Conservation (phyloP, 2,797 vertebrate genomes). For the Enteromius treurensis region DNA sequence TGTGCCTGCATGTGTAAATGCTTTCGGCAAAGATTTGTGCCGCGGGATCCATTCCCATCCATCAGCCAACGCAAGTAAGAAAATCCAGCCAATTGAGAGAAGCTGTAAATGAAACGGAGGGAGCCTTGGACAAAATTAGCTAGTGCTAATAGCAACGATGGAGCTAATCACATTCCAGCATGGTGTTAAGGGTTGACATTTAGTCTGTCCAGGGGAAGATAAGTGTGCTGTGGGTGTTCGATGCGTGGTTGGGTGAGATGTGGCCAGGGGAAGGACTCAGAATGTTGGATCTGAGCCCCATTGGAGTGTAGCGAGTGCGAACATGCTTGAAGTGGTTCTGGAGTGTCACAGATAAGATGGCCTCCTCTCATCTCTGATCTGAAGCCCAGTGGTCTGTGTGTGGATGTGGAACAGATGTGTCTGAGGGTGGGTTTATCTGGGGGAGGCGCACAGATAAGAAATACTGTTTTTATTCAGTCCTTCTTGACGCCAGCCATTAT, state of each 20-base stretch:
- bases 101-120: conserved; percentile 66
- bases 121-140: conserved; percentile 70
- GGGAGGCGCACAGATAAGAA: neutral
- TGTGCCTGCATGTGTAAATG: conserved; percentile 53
- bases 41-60: conserved; percentile 57
- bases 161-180: conserved; percentile 68
- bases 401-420: conserved; percentile 14
- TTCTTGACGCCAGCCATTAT: conserved; percentile 4
- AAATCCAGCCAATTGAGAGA: conserved; percentile 52
- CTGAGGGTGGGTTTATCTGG: conserved; percentile 18
- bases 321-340: conserved; percentile 51
- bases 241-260: conserved; percentile 61
- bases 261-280: conserved; percentile 39
- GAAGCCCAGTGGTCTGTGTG: conserved; percentile 3
- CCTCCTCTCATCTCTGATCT: conserved; percentile 42
- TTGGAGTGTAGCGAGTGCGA: conserved; percentile 43
- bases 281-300: conserved; percentile 37
- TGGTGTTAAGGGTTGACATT: conserved; percentile 66
- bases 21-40: conserved; percentile 57
- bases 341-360: conserved; percentile 59
- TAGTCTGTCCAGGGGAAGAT: conserved; percentile 65
- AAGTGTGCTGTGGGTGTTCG: conserved; percentile 61
- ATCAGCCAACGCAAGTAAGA: conserved; percentile 56
- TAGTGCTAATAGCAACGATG: conserved; percentile 60
- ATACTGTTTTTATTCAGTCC: conserved; percentile 5